Percentiles rank a stretch among this genome's conserved stretches.
phyloP scores from a whole-genome alignment of 1,140 invertebrate species.

The Panagrolaimus sp. region DNA sequence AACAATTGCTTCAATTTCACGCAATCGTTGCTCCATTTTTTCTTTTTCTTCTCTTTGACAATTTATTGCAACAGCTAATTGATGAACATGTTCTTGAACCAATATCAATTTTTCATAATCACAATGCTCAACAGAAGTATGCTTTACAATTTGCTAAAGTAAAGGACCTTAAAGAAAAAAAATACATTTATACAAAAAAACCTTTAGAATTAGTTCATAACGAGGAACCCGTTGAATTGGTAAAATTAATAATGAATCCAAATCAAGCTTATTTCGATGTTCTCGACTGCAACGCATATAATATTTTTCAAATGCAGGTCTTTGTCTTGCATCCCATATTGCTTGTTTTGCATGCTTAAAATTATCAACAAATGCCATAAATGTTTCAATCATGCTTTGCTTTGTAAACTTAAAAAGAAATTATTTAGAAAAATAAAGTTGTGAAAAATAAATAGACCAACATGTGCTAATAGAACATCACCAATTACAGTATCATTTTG shows the following conservation, averaged over 20 bases:
- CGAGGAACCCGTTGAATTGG: constrained; percentile 92
- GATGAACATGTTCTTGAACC: constrained; percentile 81
- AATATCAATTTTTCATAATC: constrained; percentile 76
- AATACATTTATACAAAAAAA: too few species aligned
- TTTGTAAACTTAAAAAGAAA: constrained; percentile 75
- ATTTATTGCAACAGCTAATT: constrained; percentile 84
- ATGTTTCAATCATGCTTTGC: constrained; percentile 81
- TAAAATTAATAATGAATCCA: constrained; percentile 89
- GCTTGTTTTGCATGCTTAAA: constrained; percentile 86
- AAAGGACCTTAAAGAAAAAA: too few species aligned
- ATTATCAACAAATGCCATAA: constrained; percentile 89
- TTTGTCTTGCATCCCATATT: constrained; percentile 74
- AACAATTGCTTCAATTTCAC: constrained; percentile 72
- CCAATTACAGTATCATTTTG: constrained; percentile 80
- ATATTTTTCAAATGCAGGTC: constrained; percentile 83
- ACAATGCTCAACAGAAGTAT: constrained; percentile 78
- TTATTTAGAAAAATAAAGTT: constrained; percentile 3
- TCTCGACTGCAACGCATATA: constrained; percentile 82
- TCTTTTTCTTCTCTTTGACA: constrained; percentile 71
- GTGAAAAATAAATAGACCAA: constrained; percentile 59
- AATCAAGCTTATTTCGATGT: constrained; percentile 82
- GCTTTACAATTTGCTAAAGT: constrained; percentile 73
- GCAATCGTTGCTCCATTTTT: constrained; percentile 71
- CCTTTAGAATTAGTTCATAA: constrained; percentile 76
- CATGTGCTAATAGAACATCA: constrained; percentile 81